Evolutionary conservation across 2,888 invertebrate genomes (phyloP), one percentile per base, ranked within the genome.

Genomic region (Gasteruption jaculator): DNA sequence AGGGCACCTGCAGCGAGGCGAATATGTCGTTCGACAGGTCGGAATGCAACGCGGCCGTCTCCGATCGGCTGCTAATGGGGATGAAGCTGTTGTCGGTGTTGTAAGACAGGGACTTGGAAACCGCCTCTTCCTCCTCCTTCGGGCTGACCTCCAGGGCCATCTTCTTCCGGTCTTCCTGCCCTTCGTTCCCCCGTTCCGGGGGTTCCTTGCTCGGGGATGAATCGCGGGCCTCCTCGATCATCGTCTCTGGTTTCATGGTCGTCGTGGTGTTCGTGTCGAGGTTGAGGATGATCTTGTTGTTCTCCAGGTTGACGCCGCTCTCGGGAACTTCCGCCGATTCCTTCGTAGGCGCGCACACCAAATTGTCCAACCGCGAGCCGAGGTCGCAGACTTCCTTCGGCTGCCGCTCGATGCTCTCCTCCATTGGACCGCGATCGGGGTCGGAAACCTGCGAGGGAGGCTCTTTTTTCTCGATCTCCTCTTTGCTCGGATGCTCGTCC

Each of bases 21-120:
- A 80, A 80, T 43, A 80, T 73, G 60, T 80, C 80, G 52, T 76
- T 78, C 3, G 79, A 77, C 41, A 79, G 65, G 54, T 79, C 79
- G 1, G 77, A 74, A 53, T 76, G 74, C 7, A 71, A 44, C 10
- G 61, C 60, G 31, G 57, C 59, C 1, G 52, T 41, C 2, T 61
- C 61, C 0, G 60, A 41, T 45, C 68, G 61, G 36, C 52, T 60
- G 19, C 52, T 55, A n/a, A 71, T 71, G 0, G 70, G 70, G 4
- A 71, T 58, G 8, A 71, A 71, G 12, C 60, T 61, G 43, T 68
- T 71, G 11, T 57, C 63, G 4, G 60, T 54, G 39, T 55, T 63
- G 41, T 66, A 70, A 1, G 65, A 56, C 12, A 68, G 45, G 1
- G 60, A 54, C 26, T 67, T 69, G 1, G 43, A 35, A 24, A 40